A percentile compares a stretch with the other conserved stretches of the same genome.
phyloP scores from a whole-genome alignment of 2,797 vertebrate species.

The Pelobates cultripes region DNA sequence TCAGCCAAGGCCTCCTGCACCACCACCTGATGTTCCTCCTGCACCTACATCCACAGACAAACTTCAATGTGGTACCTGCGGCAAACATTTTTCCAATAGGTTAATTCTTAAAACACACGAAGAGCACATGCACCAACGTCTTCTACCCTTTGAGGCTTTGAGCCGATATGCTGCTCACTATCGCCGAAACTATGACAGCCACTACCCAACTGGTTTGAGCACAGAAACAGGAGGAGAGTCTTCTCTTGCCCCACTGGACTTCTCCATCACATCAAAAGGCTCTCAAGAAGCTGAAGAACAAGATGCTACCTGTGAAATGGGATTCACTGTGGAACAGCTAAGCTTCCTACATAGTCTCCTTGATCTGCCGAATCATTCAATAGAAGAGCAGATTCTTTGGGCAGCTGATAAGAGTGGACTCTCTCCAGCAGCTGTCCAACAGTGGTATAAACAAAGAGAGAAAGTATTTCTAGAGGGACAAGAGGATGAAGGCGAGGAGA shows the following conservation, averaged over 20 bases:
- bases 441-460: constrained; percentile 48
- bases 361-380: constrained; percentile 19
- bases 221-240: constrained; percentile 1
- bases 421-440: constrained; percentile 58
- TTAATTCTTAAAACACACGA: constrained; percentile 72
- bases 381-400: constrained; percentile 41
- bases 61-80: constrained; percentile 69
- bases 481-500: constrained; percentile 74
- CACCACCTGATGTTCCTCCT: constrained; percentile 33
- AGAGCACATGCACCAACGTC: constrained; percentile 69
- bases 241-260: constrained; percentile 49
- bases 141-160: constrained; percentile 71
- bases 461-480: constrained; percentile 44
- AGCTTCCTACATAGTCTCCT: constrained; percentile 45
- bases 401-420: constrained; percentile 48
- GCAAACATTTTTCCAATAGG: constrained; percentile 73
- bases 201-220: constrained; percentile 59
- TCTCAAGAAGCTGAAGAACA: constrained; percentile 50
- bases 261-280: constrained; percentile 49
- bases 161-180: constrained; percentile 69
- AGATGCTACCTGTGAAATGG: constrained; percentile 32
- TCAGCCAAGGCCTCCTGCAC: constrained; percentile 62
- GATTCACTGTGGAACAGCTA: constrained; percentile 45
- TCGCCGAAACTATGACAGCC: constrained; percentile 70
- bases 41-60: constrained; percentile 59